These are phyloP conservation scores for Calidris pugnax DNA, from an alignment of 2,113 vertebrate genomes.

Conservation along the genomic window DNA sequence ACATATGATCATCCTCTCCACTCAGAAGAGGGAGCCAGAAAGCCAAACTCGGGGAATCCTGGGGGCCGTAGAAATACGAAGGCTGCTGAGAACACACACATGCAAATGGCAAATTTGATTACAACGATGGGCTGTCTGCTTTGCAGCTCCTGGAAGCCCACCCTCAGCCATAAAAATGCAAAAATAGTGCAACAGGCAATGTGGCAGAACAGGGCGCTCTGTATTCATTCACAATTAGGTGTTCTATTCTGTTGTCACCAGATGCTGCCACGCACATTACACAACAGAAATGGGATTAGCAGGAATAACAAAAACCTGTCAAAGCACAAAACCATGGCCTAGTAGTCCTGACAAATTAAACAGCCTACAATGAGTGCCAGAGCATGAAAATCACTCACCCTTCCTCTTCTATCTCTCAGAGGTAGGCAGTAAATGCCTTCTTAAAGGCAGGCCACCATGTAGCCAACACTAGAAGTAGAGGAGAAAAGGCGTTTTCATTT, in stretches of 20 bases:
- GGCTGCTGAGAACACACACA: constrained; percentile 53
- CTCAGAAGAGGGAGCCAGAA: constrained; percentile 45
- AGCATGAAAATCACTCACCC: constrained; percentile 68
- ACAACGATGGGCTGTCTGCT: constrained; percentile 61
- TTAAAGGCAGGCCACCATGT: constrained; percentile 46
- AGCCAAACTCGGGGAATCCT: neutral
- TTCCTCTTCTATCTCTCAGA: constrained; percentile 59
- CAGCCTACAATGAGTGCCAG: constrained; percentile 61
- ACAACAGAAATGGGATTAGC: constrained; percentile 72
- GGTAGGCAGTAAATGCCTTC: constrained; percentile 26
- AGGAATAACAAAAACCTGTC: constrained; percentile 71
- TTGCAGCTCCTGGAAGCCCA: constrained; percentile 62
- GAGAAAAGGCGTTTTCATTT: neutral
- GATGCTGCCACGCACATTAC: constrained; percentile 71
- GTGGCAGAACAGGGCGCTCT: constrained; percentile 61
- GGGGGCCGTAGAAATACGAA: neutral
- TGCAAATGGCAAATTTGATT: constrained; percentile 71
- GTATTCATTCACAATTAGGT: constrained; percentile 73
- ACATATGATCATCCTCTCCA: neutral
- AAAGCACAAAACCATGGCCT: constrained; percentile 67
- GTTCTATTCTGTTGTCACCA: constrained; percentile 73
- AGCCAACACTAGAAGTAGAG: neutral
- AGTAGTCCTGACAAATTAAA: constrained; percentile 70
- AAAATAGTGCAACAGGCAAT: constrained; percentile 66
- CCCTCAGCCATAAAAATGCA: constrained; percentile 68